Evolutionary conservation across 2,888 invertebrate genomes (phyloP), one percentile per base, ranked within the genome.

Genomic region (Sphecodes monilicornis): DNA sequence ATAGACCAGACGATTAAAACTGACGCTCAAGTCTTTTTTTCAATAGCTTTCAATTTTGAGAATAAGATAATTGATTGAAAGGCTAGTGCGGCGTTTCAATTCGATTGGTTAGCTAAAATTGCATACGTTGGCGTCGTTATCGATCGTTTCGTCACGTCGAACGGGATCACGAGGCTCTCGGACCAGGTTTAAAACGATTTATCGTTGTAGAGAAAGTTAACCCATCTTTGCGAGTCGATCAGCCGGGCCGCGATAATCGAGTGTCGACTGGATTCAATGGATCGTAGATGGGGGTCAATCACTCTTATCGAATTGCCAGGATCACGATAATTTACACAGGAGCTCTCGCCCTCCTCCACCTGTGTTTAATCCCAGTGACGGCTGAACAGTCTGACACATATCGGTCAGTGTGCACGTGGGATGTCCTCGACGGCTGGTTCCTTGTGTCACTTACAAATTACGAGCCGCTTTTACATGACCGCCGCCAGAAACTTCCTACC

Each of bases 371-470:
- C 82, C 86, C 11, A 29, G 70, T 26, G 60, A 77, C 64, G 82
- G 54, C 82, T 16, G 64, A 36, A 57, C 75, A 29, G 80, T 50
- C 50, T 60, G 70, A 77, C 76, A 72, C 86, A 71, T 80, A 86
- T 78, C 82, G 76, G 76, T 70, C 60, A 54, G 66, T 50, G 50
- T 43, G 71, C 76, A 41, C 73, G 69, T 64, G 50, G 79, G 13
- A 69, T 70, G 78, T 80, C 39, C 79, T 78, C 83, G 76, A 86
- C 78, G 78, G 79, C 57, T 43, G 71, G 76, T 46, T 60, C 80
- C 73, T 57, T 79, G 82, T 87, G 87, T 87, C 87, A 86, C 87
- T 87, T 87, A 87, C 87, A 86, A 87, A 87, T 87, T 87, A 87
- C 87, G 87, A 76, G 85, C 76, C 69, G 87, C 85, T 86, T 87